Evolutionary conservation across 1,140 invertebrate species (phyloP).

Genomic region (Cryptotermes secundus): DNA sequence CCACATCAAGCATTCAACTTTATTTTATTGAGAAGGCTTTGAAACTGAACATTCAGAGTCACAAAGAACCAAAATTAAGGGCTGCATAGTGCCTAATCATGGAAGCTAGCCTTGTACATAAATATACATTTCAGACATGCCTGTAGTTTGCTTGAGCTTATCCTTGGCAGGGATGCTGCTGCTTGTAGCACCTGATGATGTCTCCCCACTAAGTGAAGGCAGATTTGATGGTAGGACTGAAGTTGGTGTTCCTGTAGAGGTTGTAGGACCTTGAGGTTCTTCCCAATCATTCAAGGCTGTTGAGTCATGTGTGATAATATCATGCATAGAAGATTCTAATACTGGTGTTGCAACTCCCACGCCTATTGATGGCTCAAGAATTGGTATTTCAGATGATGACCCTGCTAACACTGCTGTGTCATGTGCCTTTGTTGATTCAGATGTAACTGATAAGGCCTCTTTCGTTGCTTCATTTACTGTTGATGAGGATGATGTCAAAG

Average conservation of each 20-base stretch:
- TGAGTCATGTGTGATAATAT: constrained; percentile 22
- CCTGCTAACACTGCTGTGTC: background rate
- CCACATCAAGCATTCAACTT: too few species aligned
- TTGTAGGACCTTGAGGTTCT: background rate
- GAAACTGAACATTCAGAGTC: too few species aligned
- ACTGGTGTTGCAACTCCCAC: constrained; percentile 30
- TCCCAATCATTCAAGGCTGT: background rate
- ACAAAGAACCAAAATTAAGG: too few species aligned
- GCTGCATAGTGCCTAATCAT: too few species aligned
- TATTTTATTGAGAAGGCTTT: too few species aligned
- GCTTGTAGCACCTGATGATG: background rate
- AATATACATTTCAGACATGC: background rate
- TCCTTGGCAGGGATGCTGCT: background rate
- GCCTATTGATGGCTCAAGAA: constrained; percentile 39
- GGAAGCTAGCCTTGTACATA: too few species aligned
- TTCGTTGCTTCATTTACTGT: constrained; percentile 12
- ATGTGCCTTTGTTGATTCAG: background rate
- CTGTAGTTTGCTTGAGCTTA: background rate
- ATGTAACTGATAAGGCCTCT: background rate
- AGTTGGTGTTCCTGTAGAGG: background rate
- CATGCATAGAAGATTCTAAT: constrained; percentile 37
- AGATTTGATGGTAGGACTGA: background rate
- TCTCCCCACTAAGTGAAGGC: background rate
- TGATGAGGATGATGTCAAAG: background rate
- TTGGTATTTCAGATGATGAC: constrained; percentile 5